A percentile compares a stretch with the other conserved stretches of the same genome.
Conservation (phyloP, 2,888 invertebrate genomes). For the Germaria angustata region DNA sequence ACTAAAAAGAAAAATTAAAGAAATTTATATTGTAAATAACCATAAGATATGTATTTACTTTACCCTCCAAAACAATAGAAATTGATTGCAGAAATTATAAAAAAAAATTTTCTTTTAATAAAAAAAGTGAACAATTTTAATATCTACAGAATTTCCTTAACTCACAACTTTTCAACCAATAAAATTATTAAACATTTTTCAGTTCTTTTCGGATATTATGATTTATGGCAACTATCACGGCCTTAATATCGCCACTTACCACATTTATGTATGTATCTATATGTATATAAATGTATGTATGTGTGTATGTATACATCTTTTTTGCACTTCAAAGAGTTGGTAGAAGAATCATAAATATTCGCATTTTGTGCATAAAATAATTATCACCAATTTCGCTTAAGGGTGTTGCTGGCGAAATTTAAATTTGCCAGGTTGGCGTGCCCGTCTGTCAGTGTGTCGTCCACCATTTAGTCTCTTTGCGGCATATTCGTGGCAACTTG, state of each 20-base stretch:
- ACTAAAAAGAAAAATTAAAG: not conserved
- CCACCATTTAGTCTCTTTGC: not conserved
- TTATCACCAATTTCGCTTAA: constrained; percentile 63
- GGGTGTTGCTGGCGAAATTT: constrained; percentile 54
- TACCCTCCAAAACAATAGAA: constrained; percentile 5
- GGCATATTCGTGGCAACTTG: constrained; percentile 14
- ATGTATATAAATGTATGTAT: no score
- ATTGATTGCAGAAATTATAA: constrained; percentile 10
- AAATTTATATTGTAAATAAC: constrained; percentile 1
- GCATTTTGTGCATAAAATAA: constrained; percentile 57
- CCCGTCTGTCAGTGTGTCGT: not conserved
- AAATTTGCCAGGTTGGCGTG: constrained; percentile 29
- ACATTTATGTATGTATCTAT: no score
- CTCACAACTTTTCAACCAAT: not conserved
- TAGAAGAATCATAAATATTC: constrained; percentile 40
- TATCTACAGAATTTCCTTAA: not conserved
- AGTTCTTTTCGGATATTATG: not conserved
- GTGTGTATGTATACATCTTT: no score
- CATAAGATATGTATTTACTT: not conserved
- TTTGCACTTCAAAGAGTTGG: constrained; percentile 43
- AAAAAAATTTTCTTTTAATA: not conserved
- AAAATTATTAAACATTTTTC: not conserved
- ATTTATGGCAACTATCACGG: constrained; percentile 42
- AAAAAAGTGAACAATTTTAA: constrained; percentile 29
- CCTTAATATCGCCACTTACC: constrained; percentile 38